phyloP scores from a whole-genome alignment of 1,140 invertebrate species.

The Ericerus pela region DNA sequence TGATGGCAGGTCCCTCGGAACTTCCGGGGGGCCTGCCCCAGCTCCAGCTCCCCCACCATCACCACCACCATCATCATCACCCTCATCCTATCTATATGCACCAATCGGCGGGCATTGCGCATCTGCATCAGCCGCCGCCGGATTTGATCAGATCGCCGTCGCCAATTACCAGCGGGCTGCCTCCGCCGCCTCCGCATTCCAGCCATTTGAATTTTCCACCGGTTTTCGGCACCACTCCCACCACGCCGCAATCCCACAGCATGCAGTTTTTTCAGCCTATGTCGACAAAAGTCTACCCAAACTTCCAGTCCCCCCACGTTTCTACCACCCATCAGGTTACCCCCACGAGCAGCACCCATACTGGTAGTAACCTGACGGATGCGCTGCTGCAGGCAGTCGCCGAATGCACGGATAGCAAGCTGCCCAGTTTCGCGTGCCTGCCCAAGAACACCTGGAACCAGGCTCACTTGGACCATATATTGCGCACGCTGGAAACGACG shows the following conservation, averaged over 20 bases:
- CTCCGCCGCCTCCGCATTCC: slow-evolving; percentile 15
- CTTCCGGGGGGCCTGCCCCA: slow-evolving; percentile 41
- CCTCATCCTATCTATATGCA: slow-evolving; percentile 1
- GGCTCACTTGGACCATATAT: not conserved
- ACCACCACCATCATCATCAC: not conserved
- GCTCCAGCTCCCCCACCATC: slow-evolving; percentile 22
- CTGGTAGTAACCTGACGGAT: slow-evolving; percentile 39
- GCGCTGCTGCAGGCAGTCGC: slow-evolving; percentile 18
- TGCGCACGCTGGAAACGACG: slow-evolving; percentile 15
- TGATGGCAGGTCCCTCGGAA: slow-evolving; percentile 60
- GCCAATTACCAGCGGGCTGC: slow-evolving; percentile 40
- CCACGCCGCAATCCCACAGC: not conserved
- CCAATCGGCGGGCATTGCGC: slow-evolving; percentile 1
- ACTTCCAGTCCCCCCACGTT: slow-evolving; percentile 68
- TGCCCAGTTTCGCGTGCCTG: slow-evolving; percentile 42
- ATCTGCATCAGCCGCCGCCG: not conserved
- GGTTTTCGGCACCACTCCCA: not conserved
- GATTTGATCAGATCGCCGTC: slow-evolving; percentile 28
- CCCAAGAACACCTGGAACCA: slow-evolving; percentile 7
- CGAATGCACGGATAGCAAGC: slow-evolving; percentile 27
- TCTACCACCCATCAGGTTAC: slow-evolving; percentile 44
- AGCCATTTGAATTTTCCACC: slow-evolving; percentile 9
- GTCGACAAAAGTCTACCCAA: slow-evolving; percentile 51
- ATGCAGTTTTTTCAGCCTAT: slow-evolving; percentile 12
- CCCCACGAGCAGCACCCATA: slow-evolving; percentile 52